phyloP scores from a whole-genome alignment of 2,888 invertebrate species.

The Thysanoteuthis rhombus region DNA sequence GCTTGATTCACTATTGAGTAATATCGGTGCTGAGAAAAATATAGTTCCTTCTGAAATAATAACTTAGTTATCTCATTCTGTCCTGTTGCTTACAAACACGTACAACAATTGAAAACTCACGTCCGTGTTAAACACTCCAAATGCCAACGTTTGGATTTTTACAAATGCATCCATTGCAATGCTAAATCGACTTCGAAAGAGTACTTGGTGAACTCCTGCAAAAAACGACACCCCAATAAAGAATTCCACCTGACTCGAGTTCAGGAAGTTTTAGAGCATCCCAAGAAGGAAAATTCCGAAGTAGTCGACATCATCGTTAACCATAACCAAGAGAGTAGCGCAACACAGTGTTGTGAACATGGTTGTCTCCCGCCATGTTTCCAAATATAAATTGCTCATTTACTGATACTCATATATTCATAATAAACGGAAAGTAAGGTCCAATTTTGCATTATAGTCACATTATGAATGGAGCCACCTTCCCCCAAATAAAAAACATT shows the following conservation, averaged over 20 bases:
- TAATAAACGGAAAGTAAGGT: too few relatives aligned
- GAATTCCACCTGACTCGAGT: conserved; percentile 41
- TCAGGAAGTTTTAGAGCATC: conserved; percentile 38
- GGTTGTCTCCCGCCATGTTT: conserved; percentile 1
- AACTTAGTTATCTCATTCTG: too few relatives aligned
- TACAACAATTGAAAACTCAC: conserved; percentile 15
- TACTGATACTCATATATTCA: too few relatives aligned
- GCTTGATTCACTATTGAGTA: too few relatives aligned
- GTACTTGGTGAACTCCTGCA: conserved; percentile 40
- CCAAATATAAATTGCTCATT: too few relatives aligned
- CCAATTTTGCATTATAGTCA: too few relatives aligned
- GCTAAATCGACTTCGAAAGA: conserved; percentile 46
- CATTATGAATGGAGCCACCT: too few relatives aligned
- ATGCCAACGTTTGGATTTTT: conserved; percentile 23
- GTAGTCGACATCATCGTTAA: not conserved
- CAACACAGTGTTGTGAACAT: not conserved
- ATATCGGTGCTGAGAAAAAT: too few relatives aligned
- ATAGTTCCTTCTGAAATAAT: too few relatives aligned
- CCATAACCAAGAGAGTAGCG: not conserved
- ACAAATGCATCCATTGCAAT: conserved; percentile 44
- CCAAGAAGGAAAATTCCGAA: not conserved
- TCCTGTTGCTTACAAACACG: conserved; percentile 21
- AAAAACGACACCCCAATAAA: conserved; percentile 41
- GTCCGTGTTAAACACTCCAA: conserved; percentile 1
- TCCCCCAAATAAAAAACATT: too few relatives aligned